phyloP scores from a whole-genome alignment of 2,113 vertebrate species.

The Penelope pileata region DNA sequence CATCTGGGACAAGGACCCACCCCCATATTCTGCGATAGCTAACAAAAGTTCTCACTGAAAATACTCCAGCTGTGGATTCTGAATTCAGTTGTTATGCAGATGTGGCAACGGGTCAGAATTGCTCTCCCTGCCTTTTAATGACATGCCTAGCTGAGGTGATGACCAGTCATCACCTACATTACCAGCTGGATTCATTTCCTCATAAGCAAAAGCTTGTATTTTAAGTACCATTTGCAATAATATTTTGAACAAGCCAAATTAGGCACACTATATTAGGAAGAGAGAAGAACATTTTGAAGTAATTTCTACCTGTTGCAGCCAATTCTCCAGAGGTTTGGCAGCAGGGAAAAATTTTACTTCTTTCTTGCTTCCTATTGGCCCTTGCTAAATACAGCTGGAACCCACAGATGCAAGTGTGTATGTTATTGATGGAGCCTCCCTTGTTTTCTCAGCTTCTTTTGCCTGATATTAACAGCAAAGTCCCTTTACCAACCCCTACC shows the following conservation, averaged over 20 bases:
- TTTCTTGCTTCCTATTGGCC: conserved; percentile 1
- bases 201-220: neutral
- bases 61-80: neutral
- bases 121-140: neutral
- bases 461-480: neutral
- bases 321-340: neutral
- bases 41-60: neutral
- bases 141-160: neutral
- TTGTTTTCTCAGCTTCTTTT: neutral
- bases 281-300: neutral
- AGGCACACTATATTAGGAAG: neutral
- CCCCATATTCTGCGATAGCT: neutral
- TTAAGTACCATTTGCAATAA: neutral
- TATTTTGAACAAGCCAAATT: neutral
- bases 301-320: neutral
- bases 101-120: neutral
- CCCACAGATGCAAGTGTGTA: neutral
- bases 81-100: neutral
- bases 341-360: neutral
- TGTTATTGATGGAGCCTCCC: neutral
- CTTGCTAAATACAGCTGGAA: neutral
- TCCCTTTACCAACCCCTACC: neutral
- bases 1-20: neutral
- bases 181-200: neutral
- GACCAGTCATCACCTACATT: neutral